Evolutionary conservation across 1,140 invertebrate species (phyloP).

Genomic region (Eupristina koningsbergeri): DNA sequence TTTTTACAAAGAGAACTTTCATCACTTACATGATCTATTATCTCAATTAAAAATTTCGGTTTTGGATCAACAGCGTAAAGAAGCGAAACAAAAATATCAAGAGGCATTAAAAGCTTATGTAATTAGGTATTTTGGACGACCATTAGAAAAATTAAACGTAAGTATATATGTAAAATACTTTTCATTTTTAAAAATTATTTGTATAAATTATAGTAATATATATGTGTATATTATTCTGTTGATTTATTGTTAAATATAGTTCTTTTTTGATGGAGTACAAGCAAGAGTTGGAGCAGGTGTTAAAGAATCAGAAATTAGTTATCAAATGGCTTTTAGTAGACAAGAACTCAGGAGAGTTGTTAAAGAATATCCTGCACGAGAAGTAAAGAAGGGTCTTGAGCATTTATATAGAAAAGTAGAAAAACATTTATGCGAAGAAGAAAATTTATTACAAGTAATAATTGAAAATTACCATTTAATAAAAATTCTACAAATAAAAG

Average conservation of each 20-base stretch:
- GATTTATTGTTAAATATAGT: slow-evolving; percentile 70
- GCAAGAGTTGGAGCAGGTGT: slow-evolving; percentile 92
- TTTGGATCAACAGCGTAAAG: slow-evolving; percentile 90
- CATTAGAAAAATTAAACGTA: slow-evolving; percentile 96
- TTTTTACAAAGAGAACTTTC: slow-evolving; percentile 90
- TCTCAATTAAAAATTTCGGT: slow-evolving; percentile 93
- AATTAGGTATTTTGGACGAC: slow-evolving; percentile 93
- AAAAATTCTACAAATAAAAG: not conserved
- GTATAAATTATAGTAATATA: not conserved
- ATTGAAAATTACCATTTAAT: slow-evolving; percentile 37
- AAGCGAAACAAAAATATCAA: slow-evolving; percentile 92
- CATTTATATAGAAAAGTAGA: slow-evolving; percentile 97
- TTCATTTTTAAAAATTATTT: not conserved
- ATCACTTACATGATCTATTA: slow-evolving; percentile 91
- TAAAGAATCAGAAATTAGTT: slow-evolving; percentile 97
- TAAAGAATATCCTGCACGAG: slow-evolving; percentile 93
- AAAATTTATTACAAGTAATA: slow-evolving; percentile 90
- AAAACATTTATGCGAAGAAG: slow-evolving; percentile 96
- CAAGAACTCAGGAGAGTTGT: slow-evolving; percentile 96
- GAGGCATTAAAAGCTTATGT: slow-evolving; percentile 94
- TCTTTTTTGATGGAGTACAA: slow-evolving; percentile 96
- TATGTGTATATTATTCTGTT: slow-evolving; percentile 27
- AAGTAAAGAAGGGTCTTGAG: slow-evolving; percentile 96
- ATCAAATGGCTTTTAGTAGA: slow-evolving; percentile 97
- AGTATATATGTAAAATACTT: slow-evolving; percentile 55